Evolutionary conservation across 1,140 invertebrate species (phyloP), one percentile per base, ranked within the genome.

Genomic region (Ectropis grisescens): DNA sequence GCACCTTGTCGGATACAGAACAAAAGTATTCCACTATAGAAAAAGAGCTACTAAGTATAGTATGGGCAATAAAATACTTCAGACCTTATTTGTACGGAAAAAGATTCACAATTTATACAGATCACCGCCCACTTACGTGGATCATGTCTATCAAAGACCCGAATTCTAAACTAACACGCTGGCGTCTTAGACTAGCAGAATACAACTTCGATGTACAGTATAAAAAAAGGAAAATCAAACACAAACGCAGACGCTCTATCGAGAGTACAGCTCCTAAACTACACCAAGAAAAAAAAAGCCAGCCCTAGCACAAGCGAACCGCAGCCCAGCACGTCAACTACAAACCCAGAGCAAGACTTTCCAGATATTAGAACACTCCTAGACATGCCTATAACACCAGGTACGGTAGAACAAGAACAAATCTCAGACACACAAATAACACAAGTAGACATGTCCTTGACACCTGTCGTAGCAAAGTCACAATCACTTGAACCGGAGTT

Each of bases 121-220:
- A 47, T 7, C 40, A 42, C 23, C 25, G 38, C 28, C 38, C 34
- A 1, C 27, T 42, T 10, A 45, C 42, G n/a, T 85, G 68, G 60
- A 41, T 86, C 8, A 53, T 66, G 13, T 53, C 52, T 7, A 55
- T 78, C 1, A 84, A 81, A 36, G 48, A 62, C 13, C 37, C 41
- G 4, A 43, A 37, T 8, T 43, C 34, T 10, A 37, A 41, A 41
- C 28, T 41, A 1, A 41, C 32, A 32, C 36, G 42, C 9, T 45
- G 42, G 36, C 26, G 42, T 4, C 22, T 45, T 5, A 39, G 26
- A 39, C 13, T 45, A 29, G 36, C 36, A 29, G 42, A 45, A 38
- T 45, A 45, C 12, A 33, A 45, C 11, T 45, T 14, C 25, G 31
- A 45, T 0, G 33, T 45, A 6, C 7, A 35, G 28, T 31, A 45